Evolutionary conservation across 2,888 invertebrate genomes (phyloP), one percentile per base, ranked within the genome.

Genomic region (Eupithecia exiguata): DNA sequence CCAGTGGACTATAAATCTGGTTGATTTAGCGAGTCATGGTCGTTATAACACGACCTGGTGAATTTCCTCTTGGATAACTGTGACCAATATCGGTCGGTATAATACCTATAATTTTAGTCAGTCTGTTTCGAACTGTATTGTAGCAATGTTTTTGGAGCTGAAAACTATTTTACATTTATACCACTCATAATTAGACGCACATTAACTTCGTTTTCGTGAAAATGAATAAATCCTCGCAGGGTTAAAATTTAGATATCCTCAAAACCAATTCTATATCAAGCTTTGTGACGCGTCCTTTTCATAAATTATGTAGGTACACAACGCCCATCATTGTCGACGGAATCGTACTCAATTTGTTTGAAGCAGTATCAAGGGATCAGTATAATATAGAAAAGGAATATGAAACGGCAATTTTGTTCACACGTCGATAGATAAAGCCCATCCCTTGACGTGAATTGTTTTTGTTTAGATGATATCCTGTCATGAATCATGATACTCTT

Each of bases 281-380:
- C 40, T 65, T 65, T 65, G 38, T 38, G 40, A 38, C 70, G 30
- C 73, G 46, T 49, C 49, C 49, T 62, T 72, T 68, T 71, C 35
- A 74, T 71, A 63, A 67, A 75, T 72, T 72, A 69, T 72, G 66
- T 40, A 69, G 10, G 38, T 78, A 77, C 80, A 82, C 76, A 81
- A 79, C 71, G 75, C 76, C 71, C 72, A 81, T 85, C 81, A 82
- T 84, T 81, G 82, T 80, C 80, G 79, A 77, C 80, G 82, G 84
- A 83, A 86, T 85, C 81, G 83, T 81, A 78, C 75, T 77, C 81
- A 81, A 82, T 84, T 81, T 82, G 80, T 81, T 78, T 72, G 77
- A 82, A 78, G 78, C 78, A 70, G 70, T 68, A 74, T 76, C 66
- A 78, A 76, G 76, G 76, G 79, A 84, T 85, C 83, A 58, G 78